Percentiles rank a stretch among this genome's conserved stretches.
Evolutionary conservation across 2,113 vertebrate species (phyloP).

Genomic region (Redunca redunca): DNA sequence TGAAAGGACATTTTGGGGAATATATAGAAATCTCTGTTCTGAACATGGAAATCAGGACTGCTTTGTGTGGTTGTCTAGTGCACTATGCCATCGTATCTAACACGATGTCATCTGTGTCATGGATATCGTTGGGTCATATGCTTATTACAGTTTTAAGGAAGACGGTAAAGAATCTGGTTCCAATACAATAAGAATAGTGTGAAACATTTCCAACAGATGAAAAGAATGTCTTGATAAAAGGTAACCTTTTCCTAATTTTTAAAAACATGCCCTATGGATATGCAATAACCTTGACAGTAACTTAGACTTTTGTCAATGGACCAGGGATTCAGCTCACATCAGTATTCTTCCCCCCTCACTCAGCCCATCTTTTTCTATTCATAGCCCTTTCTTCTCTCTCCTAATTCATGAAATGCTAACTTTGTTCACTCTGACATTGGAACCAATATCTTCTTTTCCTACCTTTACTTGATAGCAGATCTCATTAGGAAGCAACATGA

Average conservation of each 20-base stretch:
- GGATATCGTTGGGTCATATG: neutral
- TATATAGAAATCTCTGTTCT: neutral
- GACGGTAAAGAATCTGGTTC: neutral
- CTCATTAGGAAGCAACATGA: constrained; percentile 27
- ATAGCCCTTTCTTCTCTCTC: neutral
- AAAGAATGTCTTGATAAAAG: neutral
- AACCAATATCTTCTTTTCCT: neutral
- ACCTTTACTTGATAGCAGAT: constrained; percentile 10
- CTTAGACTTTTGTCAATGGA: neutral
- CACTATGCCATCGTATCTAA: rapidly evolving
- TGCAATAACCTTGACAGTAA: neutral
- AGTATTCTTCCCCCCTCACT: neutral
- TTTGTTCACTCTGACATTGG: constrained; percentile 19
- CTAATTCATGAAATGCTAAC: neutral
- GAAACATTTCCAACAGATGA: neutral
- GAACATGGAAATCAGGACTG: neutral
- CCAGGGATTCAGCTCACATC: neutral
- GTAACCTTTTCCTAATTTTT: neutral
- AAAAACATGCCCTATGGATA: neutral
- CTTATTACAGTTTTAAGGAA: neutral
- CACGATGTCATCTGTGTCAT: neutral
- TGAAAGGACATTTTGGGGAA: neutral
- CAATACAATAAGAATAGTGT: neutral
- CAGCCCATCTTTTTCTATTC: neutral
- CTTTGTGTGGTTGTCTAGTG: neutral